Percentiles rank a stretch among this genome's conserved stretches.
Conservation (phyloP, 2,888 invertebrate genomes). For the Drosophila mulleri region DNA sequence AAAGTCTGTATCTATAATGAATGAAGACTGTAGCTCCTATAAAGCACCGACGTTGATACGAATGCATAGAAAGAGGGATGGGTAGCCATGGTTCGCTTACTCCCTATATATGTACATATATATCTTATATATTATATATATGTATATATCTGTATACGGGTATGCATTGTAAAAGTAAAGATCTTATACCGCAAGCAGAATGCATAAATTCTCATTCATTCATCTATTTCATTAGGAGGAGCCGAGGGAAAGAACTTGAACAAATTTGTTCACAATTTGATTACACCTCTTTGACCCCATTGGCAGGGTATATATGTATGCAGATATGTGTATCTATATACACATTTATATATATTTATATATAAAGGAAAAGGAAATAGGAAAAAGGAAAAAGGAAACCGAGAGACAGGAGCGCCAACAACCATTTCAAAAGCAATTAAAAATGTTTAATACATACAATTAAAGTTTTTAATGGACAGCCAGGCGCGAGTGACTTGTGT, state of each 20-base stretch:
- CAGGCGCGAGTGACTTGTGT: conserved; percentile 22
- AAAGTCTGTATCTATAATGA: neutral
- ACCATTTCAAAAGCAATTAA: conserved; percentile 57
- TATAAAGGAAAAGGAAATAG: conserved; percentile 17
- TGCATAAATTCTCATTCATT: conserved; percentile 1
- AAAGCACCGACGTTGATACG: no score
- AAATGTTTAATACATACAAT: conserved; percentile 67
- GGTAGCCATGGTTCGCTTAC: no score
- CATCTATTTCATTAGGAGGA: neutral
- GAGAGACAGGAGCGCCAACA: conserved; percentile 51
- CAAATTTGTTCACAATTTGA: conserved; percentile 7
- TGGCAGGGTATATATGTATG: neutral
- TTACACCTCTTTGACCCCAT: conserved; percentile 20
- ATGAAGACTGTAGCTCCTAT: neutral
- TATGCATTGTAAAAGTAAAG: no score
- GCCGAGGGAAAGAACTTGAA: neutral
- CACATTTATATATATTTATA: neutral
- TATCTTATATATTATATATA: no score
- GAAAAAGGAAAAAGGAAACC: conserved; percentile 41
- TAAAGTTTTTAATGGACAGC: conserved; percentile 68
- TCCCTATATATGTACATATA: no score
- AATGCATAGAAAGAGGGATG: no score
- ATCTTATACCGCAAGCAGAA: no score
- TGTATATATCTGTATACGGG: no score
- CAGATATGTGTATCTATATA: neutral